A percentile compares a stretch with the other conserved stretches of the same genome.
Evolutionary conservation across 2,888 invertebrate species (phyloP).

Genomic region (Formica aserva): DNA sequence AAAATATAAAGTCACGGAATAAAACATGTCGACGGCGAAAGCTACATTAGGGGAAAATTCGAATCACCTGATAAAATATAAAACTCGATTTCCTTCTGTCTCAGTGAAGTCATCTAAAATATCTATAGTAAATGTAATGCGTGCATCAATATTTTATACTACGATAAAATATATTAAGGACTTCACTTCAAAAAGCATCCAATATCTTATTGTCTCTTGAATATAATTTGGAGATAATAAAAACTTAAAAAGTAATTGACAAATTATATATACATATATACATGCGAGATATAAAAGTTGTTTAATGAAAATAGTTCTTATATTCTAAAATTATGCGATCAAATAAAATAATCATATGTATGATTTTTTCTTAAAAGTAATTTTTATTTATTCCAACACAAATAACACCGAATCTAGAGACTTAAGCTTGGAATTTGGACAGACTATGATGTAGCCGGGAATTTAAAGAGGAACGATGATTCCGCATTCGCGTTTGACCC

Average conservation of each 20-base stretch:
- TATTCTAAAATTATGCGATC: background rate
- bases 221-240: constrained; percentile 70
- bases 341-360: background rate
- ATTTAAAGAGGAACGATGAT: constrained; percentile 45
- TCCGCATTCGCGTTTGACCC: constrained; percentile 47
- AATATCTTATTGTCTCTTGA: constrained; percentile 63
- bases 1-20: background rate
- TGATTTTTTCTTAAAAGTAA: background rate
- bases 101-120: constrained; percentile 68
- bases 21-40: constrained; percentile 10
- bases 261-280: background rate
- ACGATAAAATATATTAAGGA: constrained; percentile 76
- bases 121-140: constrained; percentile 68
- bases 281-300: background rate
- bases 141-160: constrained; percentile 80
- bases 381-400: constrained; percentile 9
- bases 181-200: constrained; percentile 56
- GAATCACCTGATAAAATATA: constrained; percentile 70
- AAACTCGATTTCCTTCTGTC: constrained; percentile 60
- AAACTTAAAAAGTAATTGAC: background rate
- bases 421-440: background rate
- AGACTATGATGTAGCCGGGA: background rate
- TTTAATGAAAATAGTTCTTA: background rate
- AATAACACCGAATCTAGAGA: background rate
- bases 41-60: constrained; percentile 62